phyloP scores from a whole-genome alignment of 2,888 invertebrate species.

The Ceraclea dissimilis region DNA sequence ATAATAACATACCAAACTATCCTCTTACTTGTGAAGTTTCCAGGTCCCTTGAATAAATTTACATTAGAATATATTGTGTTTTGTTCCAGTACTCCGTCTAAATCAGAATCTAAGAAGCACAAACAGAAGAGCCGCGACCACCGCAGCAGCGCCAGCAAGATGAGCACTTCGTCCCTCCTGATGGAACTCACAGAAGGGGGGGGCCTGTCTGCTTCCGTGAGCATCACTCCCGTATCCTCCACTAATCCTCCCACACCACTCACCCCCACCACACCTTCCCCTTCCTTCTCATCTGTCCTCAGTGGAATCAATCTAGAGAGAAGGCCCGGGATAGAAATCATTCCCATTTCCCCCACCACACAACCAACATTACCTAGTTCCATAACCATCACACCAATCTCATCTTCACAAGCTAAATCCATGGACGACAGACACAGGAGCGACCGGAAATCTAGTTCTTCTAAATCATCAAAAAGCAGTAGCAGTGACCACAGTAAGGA shows the following conservation, averaged over 20 bases:
- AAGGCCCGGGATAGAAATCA: conserved; percentile 76
- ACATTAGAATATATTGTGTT: too few relatives aligned
- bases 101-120: conserved; percentile 52
- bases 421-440: conserved; percentile 43
- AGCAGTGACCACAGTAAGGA: conserved; percentile 41
- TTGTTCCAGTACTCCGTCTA: conserved; percentile 31
- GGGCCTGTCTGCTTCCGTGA: conserved; percentile 45
- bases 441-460: conserved; percentile 43
- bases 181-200: conserved; percentile 51
- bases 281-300: conserved; percentile 51
- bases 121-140: conserved; percentile 53
- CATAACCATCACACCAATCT: conserved; percentile 80
- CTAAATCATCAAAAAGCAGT: conserved; percentile 30
- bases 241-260: conserved; percentile 54
- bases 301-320: conserved; percentile 55
- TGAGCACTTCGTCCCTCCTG: conserved; percentile 41
- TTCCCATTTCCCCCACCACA: conserved; percentile 62
- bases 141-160: conserved; percentile 32
- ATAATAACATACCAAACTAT: background rate
- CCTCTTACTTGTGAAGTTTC: too few relatives aligned
- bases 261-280: conserved; percentile 56
- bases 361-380: conserved; percentile 66
- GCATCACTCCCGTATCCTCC: conserved; percentile 43
- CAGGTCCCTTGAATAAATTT: too few relatives aligned
- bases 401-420: conserved; percentile 48